Conservation (phyloP, 1,140 invertebrate genomes). For the Drosophila nasuta region DNA sequence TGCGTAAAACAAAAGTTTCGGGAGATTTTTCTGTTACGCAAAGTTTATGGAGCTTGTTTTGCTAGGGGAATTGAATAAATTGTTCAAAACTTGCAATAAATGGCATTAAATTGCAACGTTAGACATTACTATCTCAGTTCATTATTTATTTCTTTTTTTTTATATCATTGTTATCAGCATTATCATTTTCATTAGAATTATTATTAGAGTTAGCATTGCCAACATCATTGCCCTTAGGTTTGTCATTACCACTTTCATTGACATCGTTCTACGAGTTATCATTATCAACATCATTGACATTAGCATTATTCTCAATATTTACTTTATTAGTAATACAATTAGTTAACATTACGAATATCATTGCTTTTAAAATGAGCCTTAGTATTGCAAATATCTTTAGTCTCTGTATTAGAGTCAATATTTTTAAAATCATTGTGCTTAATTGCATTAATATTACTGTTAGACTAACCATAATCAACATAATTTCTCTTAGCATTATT, state of each 20-base stretch:
- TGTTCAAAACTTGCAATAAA: neutral
- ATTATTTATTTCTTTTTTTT: neutral
- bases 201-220: neutral
- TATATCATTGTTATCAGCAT: neutral
- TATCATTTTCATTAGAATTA: neutral
- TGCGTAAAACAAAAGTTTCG: conserved; percentile 64
- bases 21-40: conserved; percentile 42
- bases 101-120: neutral
- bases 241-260: neutral
- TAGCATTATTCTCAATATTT: no score
- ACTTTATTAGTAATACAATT: no score
- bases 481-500: neutral
- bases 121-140: neutral
- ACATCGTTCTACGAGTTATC: no score
- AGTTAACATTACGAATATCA: no score
- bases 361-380: neutral
- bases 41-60: conserved; percentile 47
- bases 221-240: neutral
- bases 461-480: no score
- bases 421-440: no score
- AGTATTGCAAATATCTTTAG: no score
- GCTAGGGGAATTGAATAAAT: conserved; percentile 23
- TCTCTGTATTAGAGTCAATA: no score
- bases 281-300: no score
- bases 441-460: no score